These are phyloP conservation scores for Beroe forskalii DNA, from an alignment of 37 sponge, comb jelly and placozoan species.

Conservation along the genomic window DNA sequence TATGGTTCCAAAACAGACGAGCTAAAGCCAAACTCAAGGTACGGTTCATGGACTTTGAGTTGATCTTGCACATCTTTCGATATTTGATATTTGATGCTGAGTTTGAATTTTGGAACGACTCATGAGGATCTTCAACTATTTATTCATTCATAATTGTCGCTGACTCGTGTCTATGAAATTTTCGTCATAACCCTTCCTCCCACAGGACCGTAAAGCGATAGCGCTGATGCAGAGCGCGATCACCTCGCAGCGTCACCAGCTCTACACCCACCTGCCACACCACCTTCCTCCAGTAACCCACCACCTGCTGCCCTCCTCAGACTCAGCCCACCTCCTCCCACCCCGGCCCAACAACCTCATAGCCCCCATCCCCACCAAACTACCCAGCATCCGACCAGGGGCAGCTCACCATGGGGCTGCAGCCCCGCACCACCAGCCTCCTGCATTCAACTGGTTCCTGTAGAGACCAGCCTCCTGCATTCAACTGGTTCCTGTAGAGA, in stretches of 20 bases:
- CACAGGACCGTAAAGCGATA: slow-evolving; percentile 58
- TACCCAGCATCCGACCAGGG: not conserved
- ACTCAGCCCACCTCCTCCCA: slow-evolving; percentile 25
- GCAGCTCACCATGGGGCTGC: not conserved
- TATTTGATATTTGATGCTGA: not conserved
- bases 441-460: slow-evolving; percentile 33
- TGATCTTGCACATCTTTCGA: not conserved
- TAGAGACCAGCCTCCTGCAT: not conserved
- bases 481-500: slow-evolving; percentile 16
- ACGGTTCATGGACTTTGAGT: not conserved
- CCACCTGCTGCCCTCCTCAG: not conserved
- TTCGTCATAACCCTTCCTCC: too few relatives aligned
- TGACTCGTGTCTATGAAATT: too few relatives aligned
- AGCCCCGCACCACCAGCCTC: not conserved
- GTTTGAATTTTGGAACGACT: not conserved
- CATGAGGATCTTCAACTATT: too few relatives aligned
- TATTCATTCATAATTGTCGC: too few relatives aligned
- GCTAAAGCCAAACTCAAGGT: slow-evolving; percentile 63
- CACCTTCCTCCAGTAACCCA: not conserved
- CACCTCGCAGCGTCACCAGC: slow-evolving; percentile 19
- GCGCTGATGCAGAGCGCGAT: slow-evolving; percentile 64
- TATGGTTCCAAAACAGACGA: slow-evolving; percentile 63
- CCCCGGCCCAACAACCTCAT: slow-evolving; percentile 62
- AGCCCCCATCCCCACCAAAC: slow-evolving; percentile 46
- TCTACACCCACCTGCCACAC: slow-evolving; percentile 22